Evolutionary conservation across 2,797 vertebrate species (phyloP), one percentile per base, ranked within the genome.

Genomic region (Podarcis siculus): DNA sequence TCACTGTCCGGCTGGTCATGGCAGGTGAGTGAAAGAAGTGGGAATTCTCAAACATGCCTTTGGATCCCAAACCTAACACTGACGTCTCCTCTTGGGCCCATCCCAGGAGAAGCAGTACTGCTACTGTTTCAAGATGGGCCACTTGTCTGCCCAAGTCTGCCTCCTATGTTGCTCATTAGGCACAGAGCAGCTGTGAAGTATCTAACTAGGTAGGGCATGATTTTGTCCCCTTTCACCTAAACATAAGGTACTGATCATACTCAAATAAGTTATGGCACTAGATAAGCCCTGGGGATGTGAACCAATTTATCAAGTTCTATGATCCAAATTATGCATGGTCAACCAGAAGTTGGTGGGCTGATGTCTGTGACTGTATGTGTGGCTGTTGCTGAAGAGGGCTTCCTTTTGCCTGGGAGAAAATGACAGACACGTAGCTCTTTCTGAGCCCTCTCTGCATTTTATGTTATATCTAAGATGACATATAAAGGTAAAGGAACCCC

Each of bases 1-100:
- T 86, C 72, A 87, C 78, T 35, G 42, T 89, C 55, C 39, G 27
- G 19, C 78, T 91, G 72, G 27, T 69, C 37, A 85, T 92, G 87
- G 85, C 69, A 55, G 87, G 91, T 92, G 42, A 75, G 85, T 83
- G 23, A 67, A 42, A 32, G 27, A 79, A 69, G 27, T 32, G 27
- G 67, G 71, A 17, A 8, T 27, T 13, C 21, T 27, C 19, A 72
- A 35, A 17, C 5, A 27, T 58, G 12, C 1, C 2, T 87, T 32
- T 69, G 45, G 25, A 76, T 39, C 32, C 23, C 32, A 23, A 67
- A 13, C 17, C 35, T 77, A 7, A 25, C 32, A 45, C 4, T 35
- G 35, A 23, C 2, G 6, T 27, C 39, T 69, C 10, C 32, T 58
- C 23, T 85, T 76, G 72, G 30, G 32, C 55, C 66, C 39, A 82